phyloP scores from a whole-genome alignment of 2,113 vertebrate species.

The Lepus timidus region DNA sequence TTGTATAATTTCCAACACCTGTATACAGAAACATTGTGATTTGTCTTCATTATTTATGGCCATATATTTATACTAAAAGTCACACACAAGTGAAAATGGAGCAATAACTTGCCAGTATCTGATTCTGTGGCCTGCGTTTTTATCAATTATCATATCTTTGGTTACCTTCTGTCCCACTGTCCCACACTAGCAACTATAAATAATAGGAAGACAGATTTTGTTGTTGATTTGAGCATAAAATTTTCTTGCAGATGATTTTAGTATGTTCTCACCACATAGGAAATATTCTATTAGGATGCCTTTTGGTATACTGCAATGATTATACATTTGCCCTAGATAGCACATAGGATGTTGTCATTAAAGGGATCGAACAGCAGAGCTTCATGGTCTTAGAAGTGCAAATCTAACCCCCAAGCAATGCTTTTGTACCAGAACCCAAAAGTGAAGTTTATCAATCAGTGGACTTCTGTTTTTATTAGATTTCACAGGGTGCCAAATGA shows the following conservation, averaged over 20 bases:
- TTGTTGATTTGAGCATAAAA: slow-evolving; percentile 79
- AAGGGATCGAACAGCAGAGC: slow-evolving; percentile 83
- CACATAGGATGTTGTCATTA: slow-evolving; percentile 87
- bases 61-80: slow-evolving; percentile 74
- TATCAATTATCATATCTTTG: slow-evolving; percentile 85
- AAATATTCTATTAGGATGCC: slow-evolving; percentile 86
- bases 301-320: slow-evolving; percentile 86
- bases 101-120: slow-evolving; percentile 73
- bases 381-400: slow-evolving; percentile 84
- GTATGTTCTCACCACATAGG: slow-evolving; percentile 84
- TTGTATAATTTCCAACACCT: slow-evolving; percentile 85
- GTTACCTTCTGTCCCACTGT: slow-evolving; percentile 85
- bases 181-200: slow-evolving; percentile 86
- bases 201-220: slow-evolving; percentile 84
- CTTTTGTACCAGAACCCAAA: slow-evolving; percentile 79
- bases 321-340: slow-evolving; percentile 87
- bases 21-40: slow-evolving; percentile 77
- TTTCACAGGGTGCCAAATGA: slow-evolving; percentile 85
- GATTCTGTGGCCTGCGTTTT: slow-evolving; percentile 84
- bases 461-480: slow-evolving; percentile 86
- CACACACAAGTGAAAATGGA: slow-evolving; percentile 85
- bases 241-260: slow-evolving; percentile 74
- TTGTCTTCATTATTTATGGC: slow-evolving; percentile 73
- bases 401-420: slow-evolving; percentile 86
- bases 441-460: slow-evolving; percentile 78